Evolutionary conservation across 2,888 invertebrate genomes (phyloP).

Genomic region (Drosophila tripunctata): DNA sequence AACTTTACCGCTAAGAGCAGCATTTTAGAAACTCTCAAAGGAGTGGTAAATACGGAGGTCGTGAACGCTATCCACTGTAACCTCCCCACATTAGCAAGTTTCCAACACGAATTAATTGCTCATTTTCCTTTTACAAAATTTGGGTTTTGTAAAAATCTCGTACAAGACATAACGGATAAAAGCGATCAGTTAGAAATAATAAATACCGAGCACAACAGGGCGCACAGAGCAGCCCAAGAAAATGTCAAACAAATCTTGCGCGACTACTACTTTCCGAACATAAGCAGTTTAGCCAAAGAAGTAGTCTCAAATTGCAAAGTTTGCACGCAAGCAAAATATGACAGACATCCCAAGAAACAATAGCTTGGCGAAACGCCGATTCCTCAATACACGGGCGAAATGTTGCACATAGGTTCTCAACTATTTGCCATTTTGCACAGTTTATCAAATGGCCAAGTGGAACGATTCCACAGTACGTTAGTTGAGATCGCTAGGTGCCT

Average conservation of each 20-base stretch:
- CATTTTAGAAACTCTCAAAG: background rate
- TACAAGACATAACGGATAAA: background rate
- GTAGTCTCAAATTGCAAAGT: background rate
- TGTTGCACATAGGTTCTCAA: background rate
- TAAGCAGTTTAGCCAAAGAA: background rate
- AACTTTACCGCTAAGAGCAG: background rate
- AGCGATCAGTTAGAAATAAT: background rate
- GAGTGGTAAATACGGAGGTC: background rate
- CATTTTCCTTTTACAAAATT: background rate
- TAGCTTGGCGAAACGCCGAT: background rate
- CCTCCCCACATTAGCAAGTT: background rate
- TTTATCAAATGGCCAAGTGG: conserved; percentile 16
- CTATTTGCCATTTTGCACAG: conserved; percentile 24
- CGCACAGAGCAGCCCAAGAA: background rate
- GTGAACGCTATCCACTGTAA: background rate
- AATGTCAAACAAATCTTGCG: background rate
- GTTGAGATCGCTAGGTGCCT: conserved; percentile 12
- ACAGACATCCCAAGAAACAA: background rate
- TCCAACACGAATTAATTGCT: background rate
- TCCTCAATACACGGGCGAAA: background rate
- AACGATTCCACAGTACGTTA: conserved; percentile 19
- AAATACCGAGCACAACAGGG: background rate
- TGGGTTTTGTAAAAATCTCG: background rate
- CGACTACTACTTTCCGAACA: background rate
- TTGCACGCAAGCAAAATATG: background rate